These are phyloP conservation scores for Neotoxoptera formosana DNA, from an alignment of 1,140 invertebrate genomes.

Conservation along the genomic window DNA sequence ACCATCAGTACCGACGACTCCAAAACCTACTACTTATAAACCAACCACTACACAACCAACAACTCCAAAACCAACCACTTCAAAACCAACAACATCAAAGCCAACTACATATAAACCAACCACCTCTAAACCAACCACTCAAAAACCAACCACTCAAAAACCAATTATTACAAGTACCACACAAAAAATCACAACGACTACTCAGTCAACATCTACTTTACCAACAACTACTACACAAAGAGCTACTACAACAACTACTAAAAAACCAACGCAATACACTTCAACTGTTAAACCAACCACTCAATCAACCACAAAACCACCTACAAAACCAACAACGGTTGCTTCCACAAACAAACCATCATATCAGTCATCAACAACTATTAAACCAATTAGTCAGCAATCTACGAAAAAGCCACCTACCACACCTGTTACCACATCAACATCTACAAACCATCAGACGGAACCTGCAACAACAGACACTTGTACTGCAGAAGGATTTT, in stretches of 20 bases:
- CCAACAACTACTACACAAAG: neutral
- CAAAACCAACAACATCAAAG: neutral
- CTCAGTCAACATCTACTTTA: neutral
- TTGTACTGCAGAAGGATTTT: constrained; percentile 72
- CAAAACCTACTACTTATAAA: constrained; percentile 29
- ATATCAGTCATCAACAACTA: neutral
- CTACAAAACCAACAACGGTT: neutral
- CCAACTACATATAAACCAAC: constrained; percentile 1
- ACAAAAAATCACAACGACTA: constrained; percentile 13
- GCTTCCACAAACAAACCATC: neutral
- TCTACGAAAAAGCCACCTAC: neutral
- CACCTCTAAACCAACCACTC: neutral
- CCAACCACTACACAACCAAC: constrained; percentile 22
- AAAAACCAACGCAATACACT: neutral
- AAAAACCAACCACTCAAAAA: constrained; percentile 31
- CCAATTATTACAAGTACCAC: constrained; percentile 10
- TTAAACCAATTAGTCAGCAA: neutral
- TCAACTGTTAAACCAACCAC: neutral
- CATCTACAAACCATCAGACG: neutral
- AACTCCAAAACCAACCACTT: neutral
- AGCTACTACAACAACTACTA: neutral
- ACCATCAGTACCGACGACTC: neutral
- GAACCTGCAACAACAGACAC: constrained; percentile 9
- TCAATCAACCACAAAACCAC: neutral
- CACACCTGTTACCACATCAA: neutral